Percentiles rank a stretch among this genome's conserved stretches.
Evolutionary conservation across 2,888 invertebrate genomes (phyloP).

Genomic region (Onthophagus sagittarius): DNA sequence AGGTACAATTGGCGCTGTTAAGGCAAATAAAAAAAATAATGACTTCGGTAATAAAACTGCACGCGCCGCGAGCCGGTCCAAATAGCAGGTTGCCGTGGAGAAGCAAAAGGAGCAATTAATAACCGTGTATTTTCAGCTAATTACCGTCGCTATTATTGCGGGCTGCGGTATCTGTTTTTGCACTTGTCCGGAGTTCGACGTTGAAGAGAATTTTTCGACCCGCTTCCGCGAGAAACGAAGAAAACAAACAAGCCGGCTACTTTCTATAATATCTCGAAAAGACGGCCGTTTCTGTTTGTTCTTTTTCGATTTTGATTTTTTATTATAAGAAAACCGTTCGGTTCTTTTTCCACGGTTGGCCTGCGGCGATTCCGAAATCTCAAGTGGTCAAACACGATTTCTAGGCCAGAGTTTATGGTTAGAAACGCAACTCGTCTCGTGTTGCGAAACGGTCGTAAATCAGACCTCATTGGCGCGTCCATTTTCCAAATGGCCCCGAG

Average conservation of each 20-base stretch:
- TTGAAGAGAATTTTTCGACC: not conserved
- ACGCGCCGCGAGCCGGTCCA: not conserved
- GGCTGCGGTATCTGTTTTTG: not conserved
- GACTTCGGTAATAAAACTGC: not conserved
- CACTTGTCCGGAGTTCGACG: not conserved
- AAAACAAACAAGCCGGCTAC: not conserved
- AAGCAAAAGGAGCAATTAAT: not conserved
- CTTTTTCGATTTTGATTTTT: too few species aligned
- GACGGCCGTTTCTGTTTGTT: too few species aligned
- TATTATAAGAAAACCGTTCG: not conserved
- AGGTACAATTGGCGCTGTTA: not conserved
- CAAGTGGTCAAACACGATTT: not conserved
- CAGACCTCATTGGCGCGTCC: not conserved
- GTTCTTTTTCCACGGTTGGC: not conserved
- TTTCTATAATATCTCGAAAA: not conserved
- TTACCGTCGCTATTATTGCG: not conserved
- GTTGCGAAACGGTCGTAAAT: not conserved
- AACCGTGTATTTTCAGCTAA: not conserved
- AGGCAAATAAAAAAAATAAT: not conserved
- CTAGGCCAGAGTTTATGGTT: not conserved
- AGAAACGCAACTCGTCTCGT: not conserved
- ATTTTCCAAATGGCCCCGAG: not conserved
- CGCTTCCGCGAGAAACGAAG: not conserved
- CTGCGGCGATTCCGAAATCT: not conserved
- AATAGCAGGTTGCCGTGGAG: not conserved